Base-by-base conservation (phyloP, 2,797 vertebrate species). In the Spheniscus humboldti region DNA sequence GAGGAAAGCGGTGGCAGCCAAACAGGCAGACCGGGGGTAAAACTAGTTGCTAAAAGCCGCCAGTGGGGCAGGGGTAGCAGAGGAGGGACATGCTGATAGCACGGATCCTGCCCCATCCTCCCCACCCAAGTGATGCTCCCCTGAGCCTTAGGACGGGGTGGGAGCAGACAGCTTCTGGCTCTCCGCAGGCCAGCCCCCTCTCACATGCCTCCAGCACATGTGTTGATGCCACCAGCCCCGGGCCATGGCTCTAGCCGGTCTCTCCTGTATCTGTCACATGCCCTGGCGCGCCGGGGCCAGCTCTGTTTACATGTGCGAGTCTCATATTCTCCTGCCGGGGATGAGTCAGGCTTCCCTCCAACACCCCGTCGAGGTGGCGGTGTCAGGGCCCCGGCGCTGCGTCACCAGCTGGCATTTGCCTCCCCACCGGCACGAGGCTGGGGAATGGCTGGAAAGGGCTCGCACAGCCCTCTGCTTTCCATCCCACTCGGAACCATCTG, bases 261-360 rank as follows among this genome's bases (percentile, higher is more conserved):
- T 81, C 84, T 86, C 83, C 79, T 37, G 22, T 43, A 48, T 56
- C n/a, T 48, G 31, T 64, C 94, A 85, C 67, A n/a, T 33, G 78
- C 30, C 47, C 55, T 31, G 63, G 79, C 8, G 0, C 10, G 6
- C 52, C 0, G 10, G 33, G 86, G 25, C 93, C 86, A 55, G 88
- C 78, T 91, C 69, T 89, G 91, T 74, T 85, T 79, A 85, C 91
- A 86, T 18, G 31, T 71, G 37, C 45, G 3, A 90, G 55, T 55
- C 86, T 80, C 64, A 30, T 16, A 60, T 86, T 88, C 77, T 80
- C 64, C 88, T 76, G 88, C 81, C 8, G 8, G 91, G 91, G 59
- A 72, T 93, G 96, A 94, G 73, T 91, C 95, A 94, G 50, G 77
- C 88, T 88, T 57, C 74, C 57, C 67, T 71, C 30, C 3, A 8